Percentiles rank a stretch among this genome's conserved stretches.
Conservation (phyloP, 2,113 vertebrate genomes). For the Kryptolebias marmoratus region DNA sequence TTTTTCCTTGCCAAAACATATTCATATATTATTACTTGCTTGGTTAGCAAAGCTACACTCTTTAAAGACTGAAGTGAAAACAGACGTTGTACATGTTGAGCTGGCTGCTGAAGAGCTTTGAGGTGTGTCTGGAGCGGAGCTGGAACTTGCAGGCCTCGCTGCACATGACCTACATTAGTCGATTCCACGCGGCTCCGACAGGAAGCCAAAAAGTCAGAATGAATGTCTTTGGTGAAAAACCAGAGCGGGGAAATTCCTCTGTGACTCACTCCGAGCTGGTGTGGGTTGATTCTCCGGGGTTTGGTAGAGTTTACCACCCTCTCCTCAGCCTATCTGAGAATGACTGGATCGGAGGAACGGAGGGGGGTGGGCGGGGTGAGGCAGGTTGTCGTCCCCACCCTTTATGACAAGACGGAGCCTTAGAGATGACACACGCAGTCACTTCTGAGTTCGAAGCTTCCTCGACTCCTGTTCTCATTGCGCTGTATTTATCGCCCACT, state of each 20-base stretch:
- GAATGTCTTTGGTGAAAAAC: constrained; percentile 55
- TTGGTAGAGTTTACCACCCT: constrained; percentile 53
- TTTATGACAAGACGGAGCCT: constrained; percentile 38
- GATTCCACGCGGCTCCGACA: constrained; percentile 29
- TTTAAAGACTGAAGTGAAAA: constrained; percentile 4
- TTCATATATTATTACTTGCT: not conserved
- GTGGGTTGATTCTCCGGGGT: constrained; percentile 44
- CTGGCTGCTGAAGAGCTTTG: constrained; percentile 3
- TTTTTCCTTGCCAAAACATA: not conserved
- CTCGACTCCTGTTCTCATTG: constrained; percentile 48
- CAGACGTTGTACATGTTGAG: constrained; percentile 15
- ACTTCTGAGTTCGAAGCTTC: constrained; percentile 44
- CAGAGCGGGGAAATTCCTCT: constrained; percentile 67
- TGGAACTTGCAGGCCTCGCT: constrained; percentile 13
- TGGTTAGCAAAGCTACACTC: not conserved
- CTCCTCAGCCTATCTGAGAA: constrained; percentile 29
- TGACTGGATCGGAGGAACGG: constrained; percentile 6
- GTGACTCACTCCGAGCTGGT: constrained; percentile 62
- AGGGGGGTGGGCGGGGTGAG: constrained; percentile 23
- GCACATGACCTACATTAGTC: constrained; percentile 59
- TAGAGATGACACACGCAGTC: constrained; percentile 58
- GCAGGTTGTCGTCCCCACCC: constrained; percentile 25
- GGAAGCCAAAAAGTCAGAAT: constrained; percentile 51
- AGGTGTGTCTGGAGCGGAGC: constrained; percentile 23
- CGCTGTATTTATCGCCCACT: constrained; percentile 23